phyloP scores from a whole-genome alignment of 2,888 invertebrate species.

The Baccha elongata region DNA sequence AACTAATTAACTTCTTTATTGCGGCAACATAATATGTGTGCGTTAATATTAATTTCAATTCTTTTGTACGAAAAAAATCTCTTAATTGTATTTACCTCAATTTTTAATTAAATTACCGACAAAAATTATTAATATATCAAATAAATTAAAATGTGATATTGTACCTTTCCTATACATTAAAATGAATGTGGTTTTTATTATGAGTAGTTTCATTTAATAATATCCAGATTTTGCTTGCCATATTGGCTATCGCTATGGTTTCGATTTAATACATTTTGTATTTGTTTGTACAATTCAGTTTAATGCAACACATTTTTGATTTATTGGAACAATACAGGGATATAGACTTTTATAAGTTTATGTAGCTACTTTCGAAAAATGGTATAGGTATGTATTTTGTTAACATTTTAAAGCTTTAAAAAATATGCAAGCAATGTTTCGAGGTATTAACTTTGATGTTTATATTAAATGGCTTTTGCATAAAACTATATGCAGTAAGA shows the following conservation, averaged over 20 bases:
- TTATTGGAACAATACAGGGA: too few species aligned
- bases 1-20: background rate
- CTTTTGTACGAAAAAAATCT: too few species aligned
- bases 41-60: background rate
- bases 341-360: too few species aligned
- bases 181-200: slow-evolving; percentile 1
- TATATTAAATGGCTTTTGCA: too few species aligned
- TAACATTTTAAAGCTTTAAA: too few species aligned
- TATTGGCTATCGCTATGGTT: background rate
- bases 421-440: too few species aligned
- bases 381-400: too few species aligned
- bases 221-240: background rate
- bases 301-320: too few species aligned
- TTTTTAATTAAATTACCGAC: slow-evolving; percentile 46
- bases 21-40: background rate
- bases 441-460: too few species aligned
- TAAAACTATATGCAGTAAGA: too few species aligned
- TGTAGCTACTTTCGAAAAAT: too few species aligned
- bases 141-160: slow-evolving; percentile 45
- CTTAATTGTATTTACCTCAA: slow-evolving; percentile 45
- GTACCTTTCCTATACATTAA: background rate
- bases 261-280: background rate
- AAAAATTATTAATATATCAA: slow-evolving; percentile 23
- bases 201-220: background rate
- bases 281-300: too few species aligned